Conservation (phyloP, 37 sponge, comb jelly and placozoan species). For the Mnemiopsis leidyi region DNA sequence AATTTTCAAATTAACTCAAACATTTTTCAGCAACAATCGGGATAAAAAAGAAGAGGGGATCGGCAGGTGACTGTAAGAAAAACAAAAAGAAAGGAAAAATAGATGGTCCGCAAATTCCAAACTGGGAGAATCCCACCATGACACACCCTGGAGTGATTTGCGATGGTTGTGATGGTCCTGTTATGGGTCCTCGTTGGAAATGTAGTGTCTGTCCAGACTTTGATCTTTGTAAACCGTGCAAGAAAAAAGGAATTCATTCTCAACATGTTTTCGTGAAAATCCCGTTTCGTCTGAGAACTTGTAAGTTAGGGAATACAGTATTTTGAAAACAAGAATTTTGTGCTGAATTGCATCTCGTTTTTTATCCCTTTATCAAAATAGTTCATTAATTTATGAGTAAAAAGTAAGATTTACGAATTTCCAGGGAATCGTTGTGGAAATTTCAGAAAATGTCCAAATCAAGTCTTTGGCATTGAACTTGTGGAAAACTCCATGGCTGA, state of each 20-base stretch:
- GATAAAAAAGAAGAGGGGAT: background rate
- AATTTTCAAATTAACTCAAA: too few relatives aligned
- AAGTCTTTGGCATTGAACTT: background rate
- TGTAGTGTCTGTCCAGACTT: slow-evolving; percentile 11
- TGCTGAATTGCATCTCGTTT: too few relatives aligned
- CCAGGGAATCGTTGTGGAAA: too few relatives aligned
- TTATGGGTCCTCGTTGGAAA: slow-evolving; percentile 19
- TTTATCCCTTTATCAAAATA: too few relatives aligned
- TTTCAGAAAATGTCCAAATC: too few relatives aligned
- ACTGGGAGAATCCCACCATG: background rate
- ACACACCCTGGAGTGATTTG: background rate
- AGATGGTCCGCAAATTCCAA: background rate
- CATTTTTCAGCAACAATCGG: background rate
- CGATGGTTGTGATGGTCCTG: slow-evolving; percentile 56
- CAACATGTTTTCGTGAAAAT: slow-evolving; percentile 41
- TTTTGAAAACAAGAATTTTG: too few relatives aligned
- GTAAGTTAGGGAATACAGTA: too few relatives aligned
- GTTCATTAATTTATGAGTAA: too few relatives aligned
- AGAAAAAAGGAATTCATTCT: slow-evolving; percentile 21
- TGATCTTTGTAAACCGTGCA: slow-evolving; percentile 49
- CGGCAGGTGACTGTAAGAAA: slow-evolving; percentile 25
- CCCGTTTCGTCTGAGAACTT: background rate
- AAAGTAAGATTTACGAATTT: too few relatives aligned
- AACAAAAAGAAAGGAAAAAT: background rate
- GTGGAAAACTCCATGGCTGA: background rate